Evolutionary conservation across 2,797 vertebrate species (phyloP).

Genomic region (Chelonia mydas): DNA sequence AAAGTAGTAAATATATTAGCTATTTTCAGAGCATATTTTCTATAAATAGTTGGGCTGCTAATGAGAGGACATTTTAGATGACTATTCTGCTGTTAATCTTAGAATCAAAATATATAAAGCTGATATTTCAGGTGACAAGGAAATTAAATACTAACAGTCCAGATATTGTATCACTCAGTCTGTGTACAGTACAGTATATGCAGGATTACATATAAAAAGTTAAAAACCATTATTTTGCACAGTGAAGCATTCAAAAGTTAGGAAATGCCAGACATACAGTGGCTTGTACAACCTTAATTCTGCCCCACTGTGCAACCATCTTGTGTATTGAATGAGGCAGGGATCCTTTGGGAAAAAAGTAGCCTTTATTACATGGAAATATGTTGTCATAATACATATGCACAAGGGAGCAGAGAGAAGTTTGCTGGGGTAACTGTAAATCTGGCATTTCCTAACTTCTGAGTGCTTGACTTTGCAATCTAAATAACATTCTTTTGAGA

Average conservation of each 20-base stretch:
- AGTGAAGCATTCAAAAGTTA: background rate
- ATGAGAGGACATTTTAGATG: background rate
- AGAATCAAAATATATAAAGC: background rate
- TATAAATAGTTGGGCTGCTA: background rate
- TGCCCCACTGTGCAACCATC: background rate
- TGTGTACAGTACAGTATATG: background rate
- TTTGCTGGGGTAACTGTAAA: too few species aligned
- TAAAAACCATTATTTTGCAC: background rate
- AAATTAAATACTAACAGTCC: background rate
- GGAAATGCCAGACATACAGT: background rate
- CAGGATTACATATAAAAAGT: background rate
- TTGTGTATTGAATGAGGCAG: background rate
- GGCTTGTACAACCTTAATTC: background rate
- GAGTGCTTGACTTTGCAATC: background rate
- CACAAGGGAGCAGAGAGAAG: too few species aligned
- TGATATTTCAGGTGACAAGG: too few species aligned
- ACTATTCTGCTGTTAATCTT: background rate
- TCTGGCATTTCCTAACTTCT: background rate
- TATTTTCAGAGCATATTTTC: background rate
- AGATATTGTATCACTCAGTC: background rate
- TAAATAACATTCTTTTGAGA: background rate
- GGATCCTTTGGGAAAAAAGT: background rate
- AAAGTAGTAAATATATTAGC: background rate
- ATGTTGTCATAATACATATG: too few species aligned
- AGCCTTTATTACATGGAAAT: background rate